Percentiles rank a stretch among this genome's conserved stretches.
Conservation (phyloP, 2,113 vertebrate genomes). For the Chaetodon trifascialis region DNA sequence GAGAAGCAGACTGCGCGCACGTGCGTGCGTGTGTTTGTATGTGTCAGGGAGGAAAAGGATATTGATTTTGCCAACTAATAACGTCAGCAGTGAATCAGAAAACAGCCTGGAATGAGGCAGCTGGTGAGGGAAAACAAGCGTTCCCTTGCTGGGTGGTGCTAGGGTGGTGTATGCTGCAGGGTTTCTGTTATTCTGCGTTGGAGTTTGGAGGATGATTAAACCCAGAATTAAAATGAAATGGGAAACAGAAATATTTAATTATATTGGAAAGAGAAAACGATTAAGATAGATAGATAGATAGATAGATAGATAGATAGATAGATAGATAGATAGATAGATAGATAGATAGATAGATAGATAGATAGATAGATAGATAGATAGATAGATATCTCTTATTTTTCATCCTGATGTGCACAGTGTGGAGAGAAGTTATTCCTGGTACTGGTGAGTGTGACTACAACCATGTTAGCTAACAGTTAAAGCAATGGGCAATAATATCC, state of each 20-base stretch:
- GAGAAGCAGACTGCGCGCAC: not conserved
- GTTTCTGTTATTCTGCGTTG: not conserved
- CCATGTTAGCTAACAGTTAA: not conserved
- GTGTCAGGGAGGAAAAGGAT: not conserved
- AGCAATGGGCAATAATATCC: not conserved
- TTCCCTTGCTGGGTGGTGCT: not conserved
- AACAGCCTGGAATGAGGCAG: not conserved
- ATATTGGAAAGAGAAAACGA: not conserved
- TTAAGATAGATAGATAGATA: too few relatives aligned
- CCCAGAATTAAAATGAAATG: not conserved
- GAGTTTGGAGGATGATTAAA: not conserved
- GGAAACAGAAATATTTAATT: not conserved
- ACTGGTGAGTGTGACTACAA: not conserved
- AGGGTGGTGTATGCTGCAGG: not conserved
- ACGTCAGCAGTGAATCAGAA: constrained; percentile 4
- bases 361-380: too few relatives aligned
- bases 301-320: too few relatives aligned
- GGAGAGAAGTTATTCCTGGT: not conserved
- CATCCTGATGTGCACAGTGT: not conserved
- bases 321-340: too few relatives aligned
- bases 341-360: too few relatives aligned
- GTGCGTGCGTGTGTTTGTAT: not conserved
- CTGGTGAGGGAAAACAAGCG: not conserved
- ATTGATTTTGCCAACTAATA: constrained; percentile 11
- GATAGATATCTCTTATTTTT: not conserved